These are phyloP conservation scores for Caenorhabditis sp. DNA, from an alignment of 2,888 invertebrate genomes.

Conservation along the genomic window DNA sequence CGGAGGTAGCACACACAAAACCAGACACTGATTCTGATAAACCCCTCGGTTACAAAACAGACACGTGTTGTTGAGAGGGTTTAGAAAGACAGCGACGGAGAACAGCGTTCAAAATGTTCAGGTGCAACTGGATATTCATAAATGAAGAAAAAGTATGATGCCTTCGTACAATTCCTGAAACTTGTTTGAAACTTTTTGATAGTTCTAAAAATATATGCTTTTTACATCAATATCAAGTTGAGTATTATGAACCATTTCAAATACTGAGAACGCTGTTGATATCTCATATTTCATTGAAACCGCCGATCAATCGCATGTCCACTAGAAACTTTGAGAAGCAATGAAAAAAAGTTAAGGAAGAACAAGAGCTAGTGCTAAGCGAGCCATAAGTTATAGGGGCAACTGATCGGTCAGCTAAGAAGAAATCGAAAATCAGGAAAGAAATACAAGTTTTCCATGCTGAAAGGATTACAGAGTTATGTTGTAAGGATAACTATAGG, in stretches of 20 bases:
- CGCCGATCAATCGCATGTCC: constrained; percentile 6
- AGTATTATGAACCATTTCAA: too few species aligned
- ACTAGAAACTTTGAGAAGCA: not conserved
- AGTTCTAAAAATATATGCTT: too few species aligned
- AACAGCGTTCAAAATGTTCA: not conserved
- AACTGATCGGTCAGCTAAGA: too few species aligned
- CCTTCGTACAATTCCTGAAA: not conserved
- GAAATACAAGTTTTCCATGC: too few species aligned
- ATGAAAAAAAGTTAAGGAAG: not conserved
- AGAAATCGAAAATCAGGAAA: too few species aligned
- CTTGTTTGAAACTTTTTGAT: too few species aligned
- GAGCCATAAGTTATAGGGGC: constrained; percentile 27
- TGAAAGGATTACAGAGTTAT: too few species aligned
- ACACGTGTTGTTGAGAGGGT: not conserved
- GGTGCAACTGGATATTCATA: too few species aligned
- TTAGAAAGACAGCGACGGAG: not conserved
- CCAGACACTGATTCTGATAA: constrained; percentile 47
- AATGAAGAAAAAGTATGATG: too few species aligned
- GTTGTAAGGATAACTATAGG: too few species aligned
- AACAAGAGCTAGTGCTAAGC: constrained; percentile 38
- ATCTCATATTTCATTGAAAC: constrained; percentile 56
- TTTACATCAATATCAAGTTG: constrained; percentile 22
- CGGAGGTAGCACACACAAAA: constrained; percentile 49
- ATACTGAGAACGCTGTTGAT: constrained; percentile 33
- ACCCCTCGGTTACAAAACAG: not conserved